A percentile compares a stretch with the other conserved stretches of the same genome.
Conservation (phyloP, 1,140 invertebrate species). For the Antheraea mylitta region DNA sequence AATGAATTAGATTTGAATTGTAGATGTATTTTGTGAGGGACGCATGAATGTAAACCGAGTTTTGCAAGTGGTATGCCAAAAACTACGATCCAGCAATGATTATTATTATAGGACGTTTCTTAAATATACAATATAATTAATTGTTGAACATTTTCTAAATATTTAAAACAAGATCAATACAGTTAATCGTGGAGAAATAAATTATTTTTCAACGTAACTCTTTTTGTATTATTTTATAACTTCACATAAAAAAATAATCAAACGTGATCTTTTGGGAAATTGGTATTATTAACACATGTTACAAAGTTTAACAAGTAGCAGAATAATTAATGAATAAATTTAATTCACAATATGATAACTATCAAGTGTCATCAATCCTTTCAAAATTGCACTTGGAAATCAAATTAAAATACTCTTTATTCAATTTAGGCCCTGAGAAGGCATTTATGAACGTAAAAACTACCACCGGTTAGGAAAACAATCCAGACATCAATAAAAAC, state of each 20-base stretch:
- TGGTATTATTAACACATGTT: no score
- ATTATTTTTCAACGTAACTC: slow-evolving; percentile 74
- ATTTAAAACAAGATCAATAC: slow-evolving; percentile 70
- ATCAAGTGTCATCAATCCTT: no score
- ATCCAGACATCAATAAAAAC: no score
- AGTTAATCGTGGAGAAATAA: slow-evolving; percentile 77
- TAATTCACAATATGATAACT: no score
- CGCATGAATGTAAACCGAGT: slow-evolving; percentile 41
- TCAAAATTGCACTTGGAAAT: no score
- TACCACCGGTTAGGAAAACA: no score
- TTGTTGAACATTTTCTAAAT: slow-evolving; percentile 77
- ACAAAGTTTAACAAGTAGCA: no score
- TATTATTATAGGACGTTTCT: slow-evolving; percentile 60
- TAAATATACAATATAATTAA: slow-evolving; percentile 74
- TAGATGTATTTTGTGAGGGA: slow-evolving; percentile 33
- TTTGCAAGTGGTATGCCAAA: slow-evolving; percentile 74
- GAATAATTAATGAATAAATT: no score
- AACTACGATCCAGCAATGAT: slow-evolving; percentile 70
- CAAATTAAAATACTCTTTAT: no score
- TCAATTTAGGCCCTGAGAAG: no score
- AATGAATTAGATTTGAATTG: slow-evolving; percentile 4
- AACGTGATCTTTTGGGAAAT: no score
- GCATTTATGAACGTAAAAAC: no score
- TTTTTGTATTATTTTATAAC: slow-evolving; percentile 3
- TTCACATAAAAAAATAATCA: not conserved